phyloP scores from a whole-genome alignment of 2,113 vertebrate genomes.

The Indicator maculatus region DNA sequence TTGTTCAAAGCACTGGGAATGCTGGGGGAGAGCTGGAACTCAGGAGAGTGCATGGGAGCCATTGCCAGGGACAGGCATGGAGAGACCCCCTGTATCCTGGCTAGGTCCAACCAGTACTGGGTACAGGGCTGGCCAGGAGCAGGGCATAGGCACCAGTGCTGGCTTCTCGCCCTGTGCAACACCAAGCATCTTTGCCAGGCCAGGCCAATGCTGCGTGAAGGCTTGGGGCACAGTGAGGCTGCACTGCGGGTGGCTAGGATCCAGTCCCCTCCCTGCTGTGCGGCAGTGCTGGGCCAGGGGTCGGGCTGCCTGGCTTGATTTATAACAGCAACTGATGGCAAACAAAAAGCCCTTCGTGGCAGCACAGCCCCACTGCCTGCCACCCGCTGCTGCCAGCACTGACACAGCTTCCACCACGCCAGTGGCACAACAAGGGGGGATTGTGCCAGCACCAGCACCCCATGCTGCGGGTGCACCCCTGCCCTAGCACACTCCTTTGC shows the following conservation, averaged over 20 bases:
- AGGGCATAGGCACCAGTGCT: background rate
- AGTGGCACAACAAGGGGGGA: conserved; percentile 9
- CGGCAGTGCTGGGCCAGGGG: background rate
- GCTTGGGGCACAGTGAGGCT: background rate
- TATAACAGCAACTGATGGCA: conserved; percentile 56
- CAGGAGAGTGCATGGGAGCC: background rate
- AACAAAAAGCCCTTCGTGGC: conserved; percentile 71
- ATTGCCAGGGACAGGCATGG: background rate
- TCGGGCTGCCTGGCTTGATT: conserved; percentile 45
- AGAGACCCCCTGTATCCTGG: background rate
- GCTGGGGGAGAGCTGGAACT: background rate
- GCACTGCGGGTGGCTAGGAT: fast-evolving
- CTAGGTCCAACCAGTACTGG: background rate
- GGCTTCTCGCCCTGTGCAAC: fast-evolving
- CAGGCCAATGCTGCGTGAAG: fast-evolving
- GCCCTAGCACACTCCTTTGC: background rate
- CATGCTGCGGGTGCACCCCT: background rate
- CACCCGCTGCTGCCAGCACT: conserved; percentile 16
- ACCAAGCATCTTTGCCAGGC: background rate
- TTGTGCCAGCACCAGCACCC: background rate
- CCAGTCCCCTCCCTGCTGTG: fast-evolving
- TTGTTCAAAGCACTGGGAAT: background rate
- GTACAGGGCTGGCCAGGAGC: background rate
- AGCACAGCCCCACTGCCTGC: background rate
- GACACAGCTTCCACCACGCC: background rate